Evolutionary conservation across 2,113 vertebrate genomes (phyloP), one percentile per base, ranked within the genome.

Genomic region (Hylia prasina): DNA sequence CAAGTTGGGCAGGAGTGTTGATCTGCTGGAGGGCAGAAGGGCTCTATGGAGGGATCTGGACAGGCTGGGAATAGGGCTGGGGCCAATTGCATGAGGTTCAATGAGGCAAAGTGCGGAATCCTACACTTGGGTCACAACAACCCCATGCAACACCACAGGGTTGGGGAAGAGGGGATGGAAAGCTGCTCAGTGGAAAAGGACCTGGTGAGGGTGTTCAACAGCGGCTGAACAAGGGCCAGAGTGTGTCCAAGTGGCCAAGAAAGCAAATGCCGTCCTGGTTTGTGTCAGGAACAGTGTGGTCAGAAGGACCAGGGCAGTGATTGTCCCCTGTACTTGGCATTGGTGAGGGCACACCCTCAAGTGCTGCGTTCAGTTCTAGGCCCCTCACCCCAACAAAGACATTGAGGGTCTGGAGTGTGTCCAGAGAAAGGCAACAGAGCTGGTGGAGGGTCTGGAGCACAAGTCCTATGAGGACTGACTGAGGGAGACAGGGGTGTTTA

Each of bases 401-500:
- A 53, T 0, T 31, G 58, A 72, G 14, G 39, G 0, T 19, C 51
- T 65, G 51, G 3, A 53, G 15, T 0, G 0, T 1, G 30, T 45
- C 44, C 45, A 66, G 51, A 31, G 39, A 28, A 51, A 4, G 14
- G 20, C 4, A 45, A 1, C 0, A 0, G 51, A 72, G 39, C 17
- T 39, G 51, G 24, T 1, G 11, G 22, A 27, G 24, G 30, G 8
- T 39, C 66, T 45, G 51, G 17, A 40, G 51, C 20, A 53, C 39
- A 58, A 22, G 20, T 31, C 15, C 0, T 0, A 0, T 19, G 51
- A 72, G 44, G 11, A 37, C 4, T 0, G 0, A 0, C 33, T 44
- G 15, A 44, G 37, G 39, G 30, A 91, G 10, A 17, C 79, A 10
- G 2, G 11, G 1, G 0, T 45, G 17, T 40, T 85, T 1, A 23